These are phyloP conservation scores for Sturnira hondurensis DNA, from an alignment of 2,113 vertebrate species.

Conservation along the genomic window DNA sequence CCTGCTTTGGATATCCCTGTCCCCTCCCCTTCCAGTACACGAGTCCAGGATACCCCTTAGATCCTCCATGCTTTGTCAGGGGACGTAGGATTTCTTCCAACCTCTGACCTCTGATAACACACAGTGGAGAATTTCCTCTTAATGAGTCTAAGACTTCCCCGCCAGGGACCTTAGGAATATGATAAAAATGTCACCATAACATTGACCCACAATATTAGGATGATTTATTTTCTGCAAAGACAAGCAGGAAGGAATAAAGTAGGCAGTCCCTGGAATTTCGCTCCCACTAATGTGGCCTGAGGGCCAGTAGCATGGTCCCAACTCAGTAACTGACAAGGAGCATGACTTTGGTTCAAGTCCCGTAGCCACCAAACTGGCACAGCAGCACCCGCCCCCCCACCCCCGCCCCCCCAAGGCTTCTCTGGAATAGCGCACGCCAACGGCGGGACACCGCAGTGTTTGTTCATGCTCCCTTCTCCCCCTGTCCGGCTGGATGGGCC, in stretches of 20 bases:
- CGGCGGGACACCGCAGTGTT: accelerated
- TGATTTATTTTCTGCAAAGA: background rate
- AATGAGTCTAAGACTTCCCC: background rate
- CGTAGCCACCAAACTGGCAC: background rate
- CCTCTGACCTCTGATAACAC: background rate
- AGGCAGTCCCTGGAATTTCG: background rate
- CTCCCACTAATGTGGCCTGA: background rate
- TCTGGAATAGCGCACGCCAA: accelerated
- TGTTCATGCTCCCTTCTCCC: accelerated
- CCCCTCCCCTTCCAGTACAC: background rate
- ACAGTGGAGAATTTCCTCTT: background rate
- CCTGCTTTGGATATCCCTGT: background rate
- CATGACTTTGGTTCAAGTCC: background rate
- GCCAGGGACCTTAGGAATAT: background rate
- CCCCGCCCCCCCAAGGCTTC: background rate
- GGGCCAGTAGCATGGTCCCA: background rate
- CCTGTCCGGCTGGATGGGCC: background rate
- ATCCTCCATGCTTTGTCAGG: background rate
- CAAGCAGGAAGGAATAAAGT: background rate
- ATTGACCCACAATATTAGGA: background rate
- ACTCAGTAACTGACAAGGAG: background rate
- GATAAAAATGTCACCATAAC: background rate
- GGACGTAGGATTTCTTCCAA: background rate
- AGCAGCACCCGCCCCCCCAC: background rate
- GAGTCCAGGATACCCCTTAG: too few species aligned